phyloP scores from a whole-genome alignment of 2,113 vertebrate species.

The Chroicocephalus ridibundus region DNA sequence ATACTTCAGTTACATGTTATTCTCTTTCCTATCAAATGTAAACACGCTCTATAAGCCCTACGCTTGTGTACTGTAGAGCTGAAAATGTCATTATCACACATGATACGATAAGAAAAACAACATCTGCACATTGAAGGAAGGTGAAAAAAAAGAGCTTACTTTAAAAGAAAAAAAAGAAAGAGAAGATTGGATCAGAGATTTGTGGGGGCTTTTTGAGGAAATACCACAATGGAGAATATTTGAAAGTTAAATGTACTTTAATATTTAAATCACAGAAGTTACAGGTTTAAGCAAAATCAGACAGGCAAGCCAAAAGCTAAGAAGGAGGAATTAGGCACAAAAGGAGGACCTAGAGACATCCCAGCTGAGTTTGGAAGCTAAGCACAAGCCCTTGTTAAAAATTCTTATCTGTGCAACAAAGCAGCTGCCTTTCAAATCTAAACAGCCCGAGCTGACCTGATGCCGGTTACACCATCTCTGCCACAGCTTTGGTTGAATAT shows the following conservation, averaged over 20 bases:
- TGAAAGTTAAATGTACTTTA: not conserved
- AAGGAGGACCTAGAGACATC: not conserved
- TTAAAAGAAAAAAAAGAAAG: not conserved
- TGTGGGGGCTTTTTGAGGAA: not conserved
- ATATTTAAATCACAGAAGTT: constrained; percentile 48
- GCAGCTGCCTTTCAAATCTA: not conserved
- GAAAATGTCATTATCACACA: not conserved
- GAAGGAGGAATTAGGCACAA: constrained; percentile 27
- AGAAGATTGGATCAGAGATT: not conserved
- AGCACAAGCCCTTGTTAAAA: not conserved
- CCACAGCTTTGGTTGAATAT: not conserved
- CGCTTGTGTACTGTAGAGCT: not conserved
- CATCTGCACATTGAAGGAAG: not conserved
- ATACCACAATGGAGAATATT: not conserved
- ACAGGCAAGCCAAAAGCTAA: constrained; percentile 17
- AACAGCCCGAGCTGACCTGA: not conserved
- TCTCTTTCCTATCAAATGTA: constrained; percentile 11
- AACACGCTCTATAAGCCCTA: not conserved
- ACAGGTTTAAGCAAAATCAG: constrained; percentile 36
- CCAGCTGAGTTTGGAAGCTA: constrained; percentile 2
- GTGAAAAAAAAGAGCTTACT: rapidly evolving
- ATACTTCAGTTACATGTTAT: constrained; percentile 31
- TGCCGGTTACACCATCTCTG: not conserved
- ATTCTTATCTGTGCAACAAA: not conserved
- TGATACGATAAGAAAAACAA: not conserved